Conservation (phyloP, 2,888 invertebrate species). For the Abrostola tripartita region DNA sequence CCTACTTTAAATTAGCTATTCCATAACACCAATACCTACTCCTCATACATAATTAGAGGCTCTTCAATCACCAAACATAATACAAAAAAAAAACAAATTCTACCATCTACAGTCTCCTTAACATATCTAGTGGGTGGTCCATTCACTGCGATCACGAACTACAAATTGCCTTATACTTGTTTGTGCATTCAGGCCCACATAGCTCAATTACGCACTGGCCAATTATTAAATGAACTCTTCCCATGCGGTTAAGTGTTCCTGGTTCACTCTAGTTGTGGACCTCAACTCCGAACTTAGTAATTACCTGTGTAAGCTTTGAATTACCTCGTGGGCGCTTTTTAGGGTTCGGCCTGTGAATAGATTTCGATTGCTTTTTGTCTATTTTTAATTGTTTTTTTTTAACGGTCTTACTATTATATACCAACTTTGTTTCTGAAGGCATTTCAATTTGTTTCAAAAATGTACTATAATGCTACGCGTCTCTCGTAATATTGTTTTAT, state of each 20-base stretch:
- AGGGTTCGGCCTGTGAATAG: slow-evolving; percentile 41
- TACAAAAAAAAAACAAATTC: slow-evolving; percentile 6
- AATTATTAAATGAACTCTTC: slow-evolving; percentile 77
- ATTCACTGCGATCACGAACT: slow-evolving; percentile 64
- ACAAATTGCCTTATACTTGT: slow-evolving; percentile 74
- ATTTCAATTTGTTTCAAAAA: too few relatives aligned
- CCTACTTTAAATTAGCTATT: not conserved
- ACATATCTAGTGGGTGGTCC: slow-evolving; percentile 72
- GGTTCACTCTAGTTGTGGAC: slow-evolving; percentile 58
- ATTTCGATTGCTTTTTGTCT: slow-evolving; percentile 20
- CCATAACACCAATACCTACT: not conserved
- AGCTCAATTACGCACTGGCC: slow-evolving; percentile 75
- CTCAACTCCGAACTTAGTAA: slow-evolving; percentile 63
- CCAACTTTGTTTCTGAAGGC: too few relatives aligned
- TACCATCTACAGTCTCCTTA: slow-evolving; percentile 48
- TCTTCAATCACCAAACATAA: slow-evolving; percentile 1
- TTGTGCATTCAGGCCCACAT: slow-evolving; percentile 69
- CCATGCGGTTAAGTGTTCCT: slow-evolving; percentile 60
- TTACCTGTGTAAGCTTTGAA: slow-evolving; percentile 70
- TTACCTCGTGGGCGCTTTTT: slow-evolving; percentile 63
- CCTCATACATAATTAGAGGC: not conserved
- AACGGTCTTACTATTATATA: too few relatives aligned
- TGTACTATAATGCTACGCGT: too few relatives aligned
- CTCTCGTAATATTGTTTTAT: too few relatives aligned
- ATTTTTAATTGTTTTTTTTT: slow-evolving; percentile 1